A percentile compares a stretch with the other conserved stretches of the same genome.
Conservation (phyloP, 2,888 invertebrate species). For the Noctua fimbriata region DNA sequence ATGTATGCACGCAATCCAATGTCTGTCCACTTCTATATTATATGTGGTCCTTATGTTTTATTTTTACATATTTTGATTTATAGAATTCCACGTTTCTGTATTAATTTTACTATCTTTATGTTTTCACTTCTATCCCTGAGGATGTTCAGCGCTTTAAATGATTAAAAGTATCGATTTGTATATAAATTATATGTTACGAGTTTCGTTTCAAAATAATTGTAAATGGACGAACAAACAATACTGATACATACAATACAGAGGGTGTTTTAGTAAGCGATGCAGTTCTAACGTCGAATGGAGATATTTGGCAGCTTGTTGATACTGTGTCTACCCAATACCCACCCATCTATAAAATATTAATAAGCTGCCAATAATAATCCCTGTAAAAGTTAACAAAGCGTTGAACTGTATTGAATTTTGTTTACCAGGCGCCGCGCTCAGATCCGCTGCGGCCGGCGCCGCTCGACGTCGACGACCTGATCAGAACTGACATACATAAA, state of each 20-base stretch:
- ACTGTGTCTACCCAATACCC: constrained; percentile 16
- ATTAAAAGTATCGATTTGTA: constrained; percentile 57
- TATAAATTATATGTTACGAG: constrained; percentile 52
- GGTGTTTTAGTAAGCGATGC: constrained; percentile 76
- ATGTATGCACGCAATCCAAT: constrained; percentile 89
- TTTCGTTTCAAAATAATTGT: constrained; percentile 44
- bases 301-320: constrained; percentile 75
- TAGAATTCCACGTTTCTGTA: constrained; percentile 81
- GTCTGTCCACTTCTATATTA: constrained; percentile 88
- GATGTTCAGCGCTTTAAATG: constrained; percentile 70
- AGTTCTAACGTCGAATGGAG: constrained; percentile 71
- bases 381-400: constrained; percentile 65
- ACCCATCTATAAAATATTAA: constrained; percentile 53
- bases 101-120: constrained; percentile 83
- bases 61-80: constrained; percentile 78
- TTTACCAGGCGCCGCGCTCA: constrained; percentile 86
- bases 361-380: constrained; percentile 71
- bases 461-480: constrained; percentile 83
- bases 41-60: constrained; percentile 89
- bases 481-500: constrained; percentile 77
- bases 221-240: constrained; percentile 74
- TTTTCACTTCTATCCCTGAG: constrained; percentile 76
- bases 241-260: constrained; percentile 79
- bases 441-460: constrained; percentile 88
- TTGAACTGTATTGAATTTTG: constrained; percentile 80